Base-by-base conservation (phyloP, 2,888 invertebrate species). In the Aromia moschata region DNA sequence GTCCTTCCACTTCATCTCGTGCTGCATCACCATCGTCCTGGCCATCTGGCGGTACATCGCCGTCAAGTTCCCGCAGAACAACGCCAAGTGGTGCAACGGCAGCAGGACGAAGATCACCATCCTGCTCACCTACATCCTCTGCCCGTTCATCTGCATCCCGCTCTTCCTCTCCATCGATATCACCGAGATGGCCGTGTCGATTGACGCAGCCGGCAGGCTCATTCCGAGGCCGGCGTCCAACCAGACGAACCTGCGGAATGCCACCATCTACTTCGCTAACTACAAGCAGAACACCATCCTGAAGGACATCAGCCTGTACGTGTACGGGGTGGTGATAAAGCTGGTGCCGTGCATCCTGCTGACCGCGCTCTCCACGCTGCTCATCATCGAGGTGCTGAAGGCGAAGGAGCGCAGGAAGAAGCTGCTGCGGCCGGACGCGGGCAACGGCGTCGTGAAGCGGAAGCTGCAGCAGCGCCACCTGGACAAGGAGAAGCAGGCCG, bases 21-120 rank as follows among this genome's bases (percentile, higher is more conserved):
- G 96, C 67, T 95, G 94, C 88, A 80, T 97, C 68, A 96, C 96
- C 0, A 91, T 97, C 1, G 92, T 92, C 0, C 80, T 97, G 61
- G 96, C 96, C 0, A 89, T 96, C 7, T 97, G 96, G 93, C 85
- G 96, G 2, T 96, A 93, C 77, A 87, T 95, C 43, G 92, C 92
- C 11, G 89, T 94, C 1, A 93, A 91, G 1, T 88, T 88, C 78
- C 94, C 94, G 0, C 91, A 92, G 69, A 86, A 85, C 70, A 94
- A 92, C 75, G 86, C 88, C 20, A 85, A 89, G 18, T 92, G 92
- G 90, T 96, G 95, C 76, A 91, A 87, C 73, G 89, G 91, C 83
- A 83, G 84, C 49, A 87, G 92, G 62, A 94, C 94, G 0, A 85
- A 89, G 18, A 78, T 87, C 14, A 90, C 93, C 1, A 92, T 94